A percentile compares a stretch with the other conserved stretches of the same genome.
These are phyloP conservation scores for Agrochola lychnidis DNA, from an alignment of 2,888 invertebrate genomes.

Conservation along the genomic window DNA sequence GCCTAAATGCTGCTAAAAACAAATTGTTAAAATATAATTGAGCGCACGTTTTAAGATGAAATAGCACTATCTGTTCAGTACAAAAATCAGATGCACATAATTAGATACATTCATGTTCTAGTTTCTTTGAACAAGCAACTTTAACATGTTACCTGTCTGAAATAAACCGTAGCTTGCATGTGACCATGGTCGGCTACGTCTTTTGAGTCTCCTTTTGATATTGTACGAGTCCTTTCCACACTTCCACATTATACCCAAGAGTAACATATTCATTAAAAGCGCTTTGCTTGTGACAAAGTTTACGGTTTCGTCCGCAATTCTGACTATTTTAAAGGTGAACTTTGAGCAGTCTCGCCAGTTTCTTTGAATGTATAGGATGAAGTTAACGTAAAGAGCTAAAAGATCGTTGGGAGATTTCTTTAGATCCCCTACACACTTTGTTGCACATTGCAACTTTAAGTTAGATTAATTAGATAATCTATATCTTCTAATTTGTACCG, in stretches of 20 bases:
- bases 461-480: neutral
- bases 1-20: neutral
- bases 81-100: neutral
- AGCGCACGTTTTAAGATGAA: slow-evolving; percentile 8
- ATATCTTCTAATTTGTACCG: neutral
- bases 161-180: slow-evolving; percentile 5
- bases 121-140: slow-evolving; percentile 5
- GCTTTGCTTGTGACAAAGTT: slow-evolving; percentile 23
- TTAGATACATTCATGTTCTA: slow-evolving; percentile 8
- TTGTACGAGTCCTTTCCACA: slow-evolving; percentile 1
- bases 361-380: slow-evolving; percentile 5
- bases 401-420: neutral
- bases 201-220: slow-evolving; percentile 6
- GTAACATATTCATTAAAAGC: slow-evolving; percentile 12
- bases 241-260: slow-evolving; percentile 7
- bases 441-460: slow-evolving; percentile 2
- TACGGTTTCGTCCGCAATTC: neutral
- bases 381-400: neutral
- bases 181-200: neutral
- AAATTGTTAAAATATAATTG: slow-evolving; percentile 1
- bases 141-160: neutral
- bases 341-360: neutral
- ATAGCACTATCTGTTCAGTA: slow-evolving; percentile 11
- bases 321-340: slow-evolving; percentile 20
- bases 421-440: neutral